A percentile compares a stretch with the other conserved stretches of the same genome.
Conservation (phyloP, 2,888 invertebrate genomes). For the Polietes domitor region DNA sequence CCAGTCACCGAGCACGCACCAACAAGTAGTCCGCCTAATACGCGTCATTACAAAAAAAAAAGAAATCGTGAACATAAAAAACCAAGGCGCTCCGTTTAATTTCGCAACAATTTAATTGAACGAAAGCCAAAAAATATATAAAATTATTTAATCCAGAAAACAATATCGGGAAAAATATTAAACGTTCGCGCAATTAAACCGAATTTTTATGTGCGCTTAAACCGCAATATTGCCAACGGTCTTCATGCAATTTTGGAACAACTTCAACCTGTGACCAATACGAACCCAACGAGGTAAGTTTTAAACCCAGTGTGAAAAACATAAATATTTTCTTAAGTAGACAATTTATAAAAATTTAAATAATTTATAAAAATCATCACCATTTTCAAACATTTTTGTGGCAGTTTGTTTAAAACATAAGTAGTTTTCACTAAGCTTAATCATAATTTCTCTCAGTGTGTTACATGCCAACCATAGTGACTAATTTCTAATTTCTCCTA, state of each 20-base stretch:
- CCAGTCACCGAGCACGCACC: conserved; percentile 60
- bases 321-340: no score
- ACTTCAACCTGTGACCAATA: background rate
- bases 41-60: conserved; percentile 51
- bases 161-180: no score
- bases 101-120: background rate
- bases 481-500: no score
- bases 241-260: background rate
- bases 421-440: no score
- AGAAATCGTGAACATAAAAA: conserved; percentile 18
- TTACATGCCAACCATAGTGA: no score
- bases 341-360: background rate
- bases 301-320: background rate
- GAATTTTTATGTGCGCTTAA: background rate
- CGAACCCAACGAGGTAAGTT: conserved; percentile 18
- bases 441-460: no score
- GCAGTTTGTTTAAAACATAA: no score
- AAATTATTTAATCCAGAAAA: background rate
- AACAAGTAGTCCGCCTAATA: conserved; percentile 60
- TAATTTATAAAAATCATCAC: no score
- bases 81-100: background rate
- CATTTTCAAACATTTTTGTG: no score
- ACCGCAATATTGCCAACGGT: background rate
- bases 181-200: background rate
- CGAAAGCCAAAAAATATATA: background rate